Conservation (phyloP, 1,140 invertebrate species). For the Doryteuthis pealeii region DNA sequence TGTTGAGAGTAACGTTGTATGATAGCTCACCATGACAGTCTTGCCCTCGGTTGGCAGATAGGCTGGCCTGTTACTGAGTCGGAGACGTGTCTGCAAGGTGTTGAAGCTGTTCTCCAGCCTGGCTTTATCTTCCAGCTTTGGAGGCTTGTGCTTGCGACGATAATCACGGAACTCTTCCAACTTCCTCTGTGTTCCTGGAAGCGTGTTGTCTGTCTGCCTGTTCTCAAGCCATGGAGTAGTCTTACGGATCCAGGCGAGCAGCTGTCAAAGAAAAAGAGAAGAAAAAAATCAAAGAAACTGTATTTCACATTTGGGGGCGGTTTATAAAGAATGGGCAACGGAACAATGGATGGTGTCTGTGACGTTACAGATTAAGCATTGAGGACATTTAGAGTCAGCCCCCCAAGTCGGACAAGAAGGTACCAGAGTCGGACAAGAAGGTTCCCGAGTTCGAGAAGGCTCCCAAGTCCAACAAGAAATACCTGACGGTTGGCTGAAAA, state of each 20-base stretch:
- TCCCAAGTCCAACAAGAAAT: no score
- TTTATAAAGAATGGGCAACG: no score
- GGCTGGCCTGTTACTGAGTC: constrained; percentile 94
- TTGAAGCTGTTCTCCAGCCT: constrained; percentile 99
- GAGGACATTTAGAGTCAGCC: no score
- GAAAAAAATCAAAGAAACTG: background rate
- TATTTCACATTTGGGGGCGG: no score
- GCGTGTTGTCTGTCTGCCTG: constrained; percentile 94
- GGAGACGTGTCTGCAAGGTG: constrained; percentile 91
- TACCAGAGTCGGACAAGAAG: no score
- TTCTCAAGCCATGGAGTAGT: constrained; percentile 97
- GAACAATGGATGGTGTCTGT: no score
- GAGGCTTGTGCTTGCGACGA: constrained; percentile 96
- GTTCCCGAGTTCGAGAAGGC: no score
- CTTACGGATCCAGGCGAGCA: constrained; percentile 96
- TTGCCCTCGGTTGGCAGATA: constrained; percentile 99
- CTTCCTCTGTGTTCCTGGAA: constrained; percentile 95
- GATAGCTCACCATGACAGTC: constrained; percentile 82
- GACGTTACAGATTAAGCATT: no score
- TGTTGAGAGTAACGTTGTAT: no score
- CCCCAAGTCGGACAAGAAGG: background rate
- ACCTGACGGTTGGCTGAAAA: background rate
- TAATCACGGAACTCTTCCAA: constrained; percentile 98
- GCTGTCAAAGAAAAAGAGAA: constrained; percentile 61
- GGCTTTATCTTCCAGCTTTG: constrained; percentile 97